A percentile compares a stretch with the other conserved stretches of the same genome.
These are phyloP conservation scores for Zelostemma sp. DNA, from an alignment of 1,140 invertebrate species.

Conservation along the genomic window DNA sequence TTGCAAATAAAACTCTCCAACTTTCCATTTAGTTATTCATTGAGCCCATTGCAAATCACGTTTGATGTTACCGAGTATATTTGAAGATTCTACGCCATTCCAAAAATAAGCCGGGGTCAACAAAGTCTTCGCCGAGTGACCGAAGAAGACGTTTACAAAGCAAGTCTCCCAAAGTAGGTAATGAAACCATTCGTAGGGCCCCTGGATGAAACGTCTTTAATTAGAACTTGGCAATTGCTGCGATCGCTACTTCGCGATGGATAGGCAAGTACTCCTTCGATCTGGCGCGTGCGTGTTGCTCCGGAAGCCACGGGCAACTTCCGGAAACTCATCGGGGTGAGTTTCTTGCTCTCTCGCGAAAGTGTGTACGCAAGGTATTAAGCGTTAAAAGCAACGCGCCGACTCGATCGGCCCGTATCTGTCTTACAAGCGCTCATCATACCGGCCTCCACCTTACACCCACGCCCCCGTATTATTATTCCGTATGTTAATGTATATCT, in stretches of 20 bases:
- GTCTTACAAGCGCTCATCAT: constrained; percentile 13
- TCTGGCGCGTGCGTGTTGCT: constrained; percentile 34
- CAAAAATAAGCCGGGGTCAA: background rate
- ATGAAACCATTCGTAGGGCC: constrained; percentile 30
- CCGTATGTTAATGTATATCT: too few species aligned
- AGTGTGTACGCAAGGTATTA: constrained; percentile 46
- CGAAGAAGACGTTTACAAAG: too few species aligned
- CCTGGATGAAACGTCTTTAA: constrained; percentile 28
- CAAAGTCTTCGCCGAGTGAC: background rate
- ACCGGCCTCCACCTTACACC: constrained; percentile 12
- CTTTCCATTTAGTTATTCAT: too few species aligned
- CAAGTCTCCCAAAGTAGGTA: constrained; percentile 1
- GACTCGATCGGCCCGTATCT: constrained; percentile 26
- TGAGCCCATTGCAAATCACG: too few species aligned
- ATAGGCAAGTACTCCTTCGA: constrained; percentile 35
- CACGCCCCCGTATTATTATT: background rate
- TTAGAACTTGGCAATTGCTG: constrained; percentile 51
- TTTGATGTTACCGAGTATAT: too few species aligned
- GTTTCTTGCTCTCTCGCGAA: constrained; percentile 23
- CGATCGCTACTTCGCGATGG: constrained; percentile 25
- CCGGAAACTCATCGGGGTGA: constrained; percentile 44
- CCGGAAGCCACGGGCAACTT: constrained; percentile 48
- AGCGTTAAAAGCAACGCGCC: constrained; percentile 45
- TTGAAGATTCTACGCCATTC: too few species aligned
- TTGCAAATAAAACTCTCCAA: too few species aligned